Evolutionary conservation across 1,140 invertebrate genomes (phyloP).

Genomic region (Odontomachus brunneus): DNA sequence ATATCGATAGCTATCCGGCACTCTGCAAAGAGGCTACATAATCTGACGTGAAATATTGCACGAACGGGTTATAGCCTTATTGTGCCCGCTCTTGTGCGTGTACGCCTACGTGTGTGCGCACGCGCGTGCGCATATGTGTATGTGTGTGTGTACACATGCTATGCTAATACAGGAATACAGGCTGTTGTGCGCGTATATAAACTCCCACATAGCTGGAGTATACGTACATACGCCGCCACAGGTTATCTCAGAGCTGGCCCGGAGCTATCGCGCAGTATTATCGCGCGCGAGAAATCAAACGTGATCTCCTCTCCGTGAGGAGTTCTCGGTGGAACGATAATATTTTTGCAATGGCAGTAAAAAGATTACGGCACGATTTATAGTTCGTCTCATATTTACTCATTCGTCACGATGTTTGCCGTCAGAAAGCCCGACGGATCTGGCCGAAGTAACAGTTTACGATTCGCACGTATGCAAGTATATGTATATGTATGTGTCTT

Average conservation of each 20-base stretch:
- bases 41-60: constrained; percentile 74
- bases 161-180: constrained; percentile 44
- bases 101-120: not conserved
- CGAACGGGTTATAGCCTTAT: constrained; percentile 64
- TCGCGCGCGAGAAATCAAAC: constrained; percentile 44
- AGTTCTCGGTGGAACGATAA: constrained; percentile 13
- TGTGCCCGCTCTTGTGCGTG: constrained; percentile 13
- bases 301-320: not conserved
- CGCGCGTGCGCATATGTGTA: not conserved
- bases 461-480: no score
- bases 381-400: constrained; percentile 22
- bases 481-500: no score
- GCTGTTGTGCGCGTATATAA: constrained; percentile 31
- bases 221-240: constrained; percentile 32
- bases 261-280: constrained; percentile 49
- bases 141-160: not conserved
- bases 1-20: constrained; percentile 64
- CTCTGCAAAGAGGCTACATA: constrained; percentile 67
- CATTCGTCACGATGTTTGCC: constrained; percentile 43
- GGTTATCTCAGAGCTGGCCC: constrained; percentile 53
- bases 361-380: constrained; percentile 30
- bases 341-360: constrained; percentile 29
- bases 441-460: constrained; percentile 28
- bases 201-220: constrained; percentile 38
- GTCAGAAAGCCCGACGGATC: not conserved